These are phyloP conservation scores for Pteropus rufus DNA, from an alignment of 2,797 vertebrate species.

Conservation along the genomic window DNA sequence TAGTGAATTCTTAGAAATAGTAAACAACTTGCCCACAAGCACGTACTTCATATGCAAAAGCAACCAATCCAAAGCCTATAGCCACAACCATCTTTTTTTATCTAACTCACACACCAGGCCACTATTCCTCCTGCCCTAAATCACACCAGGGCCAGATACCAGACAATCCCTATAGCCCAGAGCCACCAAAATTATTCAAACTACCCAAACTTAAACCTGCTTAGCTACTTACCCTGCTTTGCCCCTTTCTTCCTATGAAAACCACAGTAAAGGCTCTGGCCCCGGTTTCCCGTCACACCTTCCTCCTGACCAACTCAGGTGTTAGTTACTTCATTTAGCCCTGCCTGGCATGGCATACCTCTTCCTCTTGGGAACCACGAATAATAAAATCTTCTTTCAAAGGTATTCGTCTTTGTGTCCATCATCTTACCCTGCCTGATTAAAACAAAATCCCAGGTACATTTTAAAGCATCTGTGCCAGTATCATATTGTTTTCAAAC, in stretches of 20 bases:
- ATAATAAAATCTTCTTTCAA: neutral
- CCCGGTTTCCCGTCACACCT: neutral
- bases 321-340: neutral
- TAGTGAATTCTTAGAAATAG: neutral
- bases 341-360: no score
- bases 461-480: neutral
- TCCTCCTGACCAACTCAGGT: neutral
- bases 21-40: neutral
- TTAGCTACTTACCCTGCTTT: neutral
- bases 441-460: neutral
- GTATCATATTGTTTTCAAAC: neutral
- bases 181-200: neutral
- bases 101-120: neutral
- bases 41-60: neutral
- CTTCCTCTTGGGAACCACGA: neutral
- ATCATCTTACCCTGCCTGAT: neutral
- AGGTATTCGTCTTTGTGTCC: neutral
- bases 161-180: neutral
- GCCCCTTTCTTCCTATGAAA: neutral
- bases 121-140: neutral
- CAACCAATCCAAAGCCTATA: neutral
- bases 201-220: neutral
- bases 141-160: neutral
- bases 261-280: neutral
- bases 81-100: neutral